These are phyloP conservation scores for Microtus richardsoni DNA, from an alignment of 2,113 vertebrate species.

Conservation along the genomic window DNA sequence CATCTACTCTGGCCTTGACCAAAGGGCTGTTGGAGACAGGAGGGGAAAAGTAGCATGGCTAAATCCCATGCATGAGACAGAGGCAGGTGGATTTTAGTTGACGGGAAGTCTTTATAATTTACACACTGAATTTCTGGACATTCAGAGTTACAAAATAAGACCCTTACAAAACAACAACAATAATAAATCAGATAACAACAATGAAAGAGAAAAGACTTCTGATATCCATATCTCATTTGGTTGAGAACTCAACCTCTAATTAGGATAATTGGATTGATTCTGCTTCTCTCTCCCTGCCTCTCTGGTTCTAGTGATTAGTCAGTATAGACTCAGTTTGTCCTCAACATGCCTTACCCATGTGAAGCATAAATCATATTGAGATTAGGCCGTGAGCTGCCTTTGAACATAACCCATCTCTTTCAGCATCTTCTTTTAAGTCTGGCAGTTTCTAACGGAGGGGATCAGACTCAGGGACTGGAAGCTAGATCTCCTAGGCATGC, in stretches of 20 bases:
- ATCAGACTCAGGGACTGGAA: not conserved
- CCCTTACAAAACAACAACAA: not conserved
- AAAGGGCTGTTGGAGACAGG: rapidly evolving
- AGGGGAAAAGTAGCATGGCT: not conserved
- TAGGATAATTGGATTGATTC: not conserved
- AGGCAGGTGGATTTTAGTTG: too few relatives aligned
- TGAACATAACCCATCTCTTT: not conserved
- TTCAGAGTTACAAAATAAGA: not conserved
- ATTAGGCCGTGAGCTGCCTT: not conserved
- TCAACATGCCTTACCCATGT: not conserved
- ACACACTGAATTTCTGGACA: not conserved
- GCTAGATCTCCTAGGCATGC: not conserved
- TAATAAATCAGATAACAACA: not conserved
- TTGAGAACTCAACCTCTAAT: not conserved
- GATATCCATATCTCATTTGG: not conserved
- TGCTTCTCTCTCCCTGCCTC: not conserved
- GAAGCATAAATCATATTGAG: not conserved
- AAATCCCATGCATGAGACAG: not conserved
- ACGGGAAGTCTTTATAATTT: not conserved
- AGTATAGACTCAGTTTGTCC: not conserved
- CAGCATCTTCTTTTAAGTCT: not conserved
- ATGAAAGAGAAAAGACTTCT: not conserved
- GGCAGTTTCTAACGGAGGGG: not conserved
- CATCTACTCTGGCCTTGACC: not conserved
- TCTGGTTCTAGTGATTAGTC: not conserved